phyloP scores from a whole-genome alignment of 2,113 vertebrate species.

The Pimephales promelas region DNA sequence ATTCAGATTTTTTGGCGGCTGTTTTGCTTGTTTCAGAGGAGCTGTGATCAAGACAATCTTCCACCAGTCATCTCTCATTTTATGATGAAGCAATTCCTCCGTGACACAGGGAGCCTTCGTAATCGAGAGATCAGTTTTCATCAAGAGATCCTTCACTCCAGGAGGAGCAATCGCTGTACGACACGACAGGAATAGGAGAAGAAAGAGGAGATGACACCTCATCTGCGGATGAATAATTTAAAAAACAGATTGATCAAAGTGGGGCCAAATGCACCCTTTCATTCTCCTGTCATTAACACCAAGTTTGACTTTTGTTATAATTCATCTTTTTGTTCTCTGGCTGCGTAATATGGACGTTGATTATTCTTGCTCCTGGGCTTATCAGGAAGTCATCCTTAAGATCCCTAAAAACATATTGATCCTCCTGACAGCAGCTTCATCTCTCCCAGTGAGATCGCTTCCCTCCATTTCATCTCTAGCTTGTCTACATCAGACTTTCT shows the following conservation, averaged over 20 bases:
- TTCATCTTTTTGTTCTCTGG: slow-evolving; percentile 16
- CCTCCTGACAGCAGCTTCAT: not conserved
- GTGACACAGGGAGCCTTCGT: slow-evolving; percentile 16
- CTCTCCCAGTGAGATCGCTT: not conserved
- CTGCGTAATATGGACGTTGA: not conserved
- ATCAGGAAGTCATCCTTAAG: not conserved
- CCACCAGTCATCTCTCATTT: not conserved
- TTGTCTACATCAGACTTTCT: no score
- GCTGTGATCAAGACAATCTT: not conserved
- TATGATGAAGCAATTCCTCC: slow-evolving; percentile 36
- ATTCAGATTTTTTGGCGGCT: not conserved
- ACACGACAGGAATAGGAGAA: slow-evolving; percentile 27
- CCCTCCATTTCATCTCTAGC: no score
- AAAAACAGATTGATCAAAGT: slow-evolving; percentile 39
- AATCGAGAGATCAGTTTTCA: slow-evolving; percentile 17
- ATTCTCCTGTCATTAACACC: not conserved
- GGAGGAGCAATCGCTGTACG: slow-evolving; percentile 2
- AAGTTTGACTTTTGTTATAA: not conserved
- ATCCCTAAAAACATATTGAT: not conserved
- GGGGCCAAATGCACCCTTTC: not conserved
- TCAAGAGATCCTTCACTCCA: slow-evolving; percentile 13
- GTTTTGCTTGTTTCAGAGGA: not conserved
- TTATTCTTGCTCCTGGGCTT: slow-evolving; percentile 31
- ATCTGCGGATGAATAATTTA: slow-evolving; percentile 38
- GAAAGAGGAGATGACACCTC: not conserved